These are phyloP conservation scores for Columba janthina DNA, from an alignment of 2,113 vertebrate species.

Conservation along the genomic window DNA sequence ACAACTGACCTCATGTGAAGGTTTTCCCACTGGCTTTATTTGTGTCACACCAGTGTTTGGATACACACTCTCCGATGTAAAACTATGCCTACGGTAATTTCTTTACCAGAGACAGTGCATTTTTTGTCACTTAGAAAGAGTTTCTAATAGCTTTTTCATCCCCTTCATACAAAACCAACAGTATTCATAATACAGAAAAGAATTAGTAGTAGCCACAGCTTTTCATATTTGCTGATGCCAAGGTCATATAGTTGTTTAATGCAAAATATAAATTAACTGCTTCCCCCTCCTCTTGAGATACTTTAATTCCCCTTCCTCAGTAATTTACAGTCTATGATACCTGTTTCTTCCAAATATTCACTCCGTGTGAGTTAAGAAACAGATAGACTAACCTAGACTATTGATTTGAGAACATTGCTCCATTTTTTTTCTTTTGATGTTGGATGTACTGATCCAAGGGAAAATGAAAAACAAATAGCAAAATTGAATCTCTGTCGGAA, in stretches of 20 bases:
- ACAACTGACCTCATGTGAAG: background rate
- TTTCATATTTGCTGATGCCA: background rate
- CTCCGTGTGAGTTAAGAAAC: background rate
- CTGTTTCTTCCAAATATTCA: background rate
- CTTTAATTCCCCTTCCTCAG: background rate
- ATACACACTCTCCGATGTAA: background rate
- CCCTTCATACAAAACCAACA: background rate
- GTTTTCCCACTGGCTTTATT: background rate
- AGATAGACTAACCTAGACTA: background rate
- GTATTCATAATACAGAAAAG: background rate
- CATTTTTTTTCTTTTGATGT: background rate
- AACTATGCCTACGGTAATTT: background rate
- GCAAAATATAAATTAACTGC: background rate
- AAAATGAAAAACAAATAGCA: background rate
- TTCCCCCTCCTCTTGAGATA: background rate
- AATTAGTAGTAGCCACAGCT: background rate
- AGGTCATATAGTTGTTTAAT: background rate
- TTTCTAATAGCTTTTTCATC: background rate
- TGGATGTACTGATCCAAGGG: background rate
- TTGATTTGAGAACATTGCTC: background rate
- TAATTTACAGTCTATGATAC: background rate
- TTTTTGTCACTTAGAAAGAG: background rate
- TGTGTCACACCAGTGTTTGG: fast-evolving
- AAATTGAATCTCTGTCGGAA: background rate
- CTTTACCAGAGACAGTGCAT: background rate